A percentile compares a stretch with the other conserved stretches of the same genome.
Conservation (phyloP, 30 jellyfish, hydroid and myxozoan genomes). For the Pelagia noctiluca region DNA sequence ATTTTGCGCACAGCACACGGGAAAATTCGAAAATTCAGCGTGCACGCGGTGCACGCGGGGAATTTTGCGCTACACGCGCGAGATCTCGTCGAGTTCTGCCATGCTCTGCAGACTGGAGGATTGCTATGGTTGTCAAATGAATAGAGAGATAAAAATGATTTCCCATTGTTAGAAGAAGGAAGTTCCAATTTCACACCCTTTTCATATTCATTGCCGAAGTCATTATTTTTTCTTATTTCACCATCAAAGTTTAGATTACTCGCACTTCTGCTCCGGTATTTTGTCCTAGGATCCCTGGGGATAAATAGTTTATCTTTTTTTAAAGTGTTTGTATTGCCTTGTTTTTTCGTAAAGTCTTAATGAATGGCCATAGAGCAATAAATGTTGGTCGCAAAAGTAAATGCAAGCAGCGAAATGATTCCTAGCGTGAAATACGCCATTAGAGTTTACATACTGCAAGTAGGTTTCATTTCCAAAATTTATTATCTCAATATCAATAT, state of each 20-base stretch:
- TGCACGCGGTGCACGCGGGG: neutral
- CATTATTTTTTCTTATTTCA: too few species aligned
- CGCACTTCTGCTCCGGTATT: too few species aligned
- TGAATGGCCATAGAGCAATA: neutral
- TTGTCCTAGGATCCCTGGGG: too few species aligned
- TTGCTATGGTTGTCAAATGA: neutral
- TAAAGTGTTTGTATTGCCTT: too few species aligned
- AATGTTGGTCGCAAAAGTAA: neutral
- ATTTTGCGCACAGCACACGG: conserved; percentile 4
- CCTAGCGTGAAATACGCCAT: neutral
- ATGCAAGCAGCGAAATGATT: neutral
- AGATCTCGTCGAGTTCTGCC: conserved; percentile 9
- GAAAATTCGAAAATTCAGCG: neutral
- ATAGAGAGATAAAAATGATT: too few species aligned
- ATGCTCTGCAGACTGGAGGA: conserved; percentile 1
- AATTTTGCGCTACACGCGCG: conserved; percentile 3
- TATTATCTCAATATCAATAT: too few species aligned
- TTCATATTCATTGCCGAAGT: too few species aligned
- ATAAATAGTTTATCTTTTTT: too few species aligned
- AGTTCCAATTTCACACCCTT: too few species aligned
- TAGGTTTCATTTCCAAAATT: neutral
- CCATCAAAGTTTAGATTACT: too few species aligned
- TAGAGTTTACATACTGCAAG: neutral
- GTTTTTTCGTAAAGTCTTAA: too few species aligned
- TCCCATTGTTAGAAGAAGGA: too few species aligned